A percentile compares a stretch with the other conserved stretches of the same genome.
phyloP scores from a whole-genome alignment of 2,888 invertebrate species.

The Luperina nickerlii region DNA sequence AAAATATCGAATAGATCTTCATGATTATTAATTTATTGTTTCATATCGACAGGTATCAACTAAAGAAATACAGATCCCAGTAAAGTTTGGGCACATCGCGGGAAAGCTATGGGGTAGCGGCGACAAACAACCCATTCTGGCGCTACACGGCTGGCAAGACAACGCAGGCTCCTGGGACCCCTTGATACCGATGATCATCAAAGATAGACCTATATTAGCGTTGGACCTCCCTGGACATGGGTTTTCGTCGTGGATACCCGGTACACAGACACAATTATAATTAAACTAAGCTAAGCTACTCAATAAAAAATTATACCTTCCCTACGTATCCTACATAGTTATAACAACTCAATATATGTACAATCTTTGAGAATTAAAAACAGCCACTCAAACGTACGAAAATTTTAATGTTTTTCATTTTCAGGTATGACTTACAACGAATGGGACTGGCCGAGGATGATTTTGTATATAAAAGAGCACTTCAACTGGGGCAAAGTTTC shows the following conservation, averaged over 20 bases:
- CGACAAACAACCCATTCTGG: constrained; percentile 92
- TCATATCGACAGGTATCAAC: constrained; percentile 78
- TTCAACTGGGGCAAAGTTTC: constrained; percentile 93
- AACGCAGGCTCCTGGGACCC: constrained; percentile 94
- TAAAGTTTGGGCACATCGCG: constrained; percentile 92
- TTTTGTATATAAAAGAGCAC: constrained; percentile 91
- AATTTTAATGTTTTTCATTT: constrained; percentile 50
- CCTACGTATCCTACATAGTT: neutral
- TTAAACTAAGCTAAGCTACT: neutral
- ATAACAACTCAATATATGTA: neutral
- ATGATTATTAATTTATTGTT: constrained; percentile 1
- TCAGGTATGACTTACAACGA: constrained; percentile 84
- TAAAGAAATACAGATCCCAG: constrained; percentile 92
- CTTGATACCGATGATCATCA: constrained; percentile 91
- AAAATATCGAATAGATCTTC: neutral
- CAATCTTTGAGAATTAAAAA: neutral
- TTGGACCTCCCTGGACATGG: constrained; percentile 94
- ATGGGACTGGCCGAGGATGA: constrained; percentile 82
- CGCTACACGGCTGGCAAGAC: constrained; percentile 95
- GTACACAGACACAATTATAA: constrained; percentile 72
- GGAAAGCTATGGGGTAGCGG: constrained; percentile 93
- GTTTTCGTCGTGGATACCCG: constrained; percentile 91
- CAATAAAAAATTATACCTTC: neutral
- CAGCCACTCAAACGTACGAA: neutral
- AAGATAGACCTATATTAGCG: constrained; percentile 87